phyloP scores from a whole-genome alignment of 2,888 invertebrate genomes.

The Trachelus tabidus region DNA sequence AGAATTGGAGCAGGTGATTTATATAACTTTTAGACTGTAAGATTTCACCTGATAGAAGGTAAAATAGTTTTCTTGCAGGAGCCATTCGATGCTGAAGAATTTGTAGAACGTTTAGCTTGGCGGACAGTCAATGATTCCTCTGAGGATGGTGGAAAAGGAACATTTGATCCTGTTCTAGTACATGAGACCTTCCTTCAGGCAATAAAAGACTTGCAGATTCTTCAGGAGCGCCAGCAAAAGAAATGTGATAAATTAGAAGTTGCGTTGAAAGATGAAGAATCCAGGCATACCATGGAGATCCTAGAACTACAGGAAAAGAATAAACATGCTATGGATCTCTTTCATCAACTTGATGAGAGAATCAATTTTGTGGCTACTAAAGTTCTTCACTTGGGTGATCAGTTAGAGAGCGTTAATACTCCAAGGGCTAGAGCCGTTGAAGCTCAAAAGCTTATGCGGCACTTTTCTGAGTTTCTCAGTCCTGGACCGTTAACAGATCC shows the following conservation, averaged over 20 bases:
- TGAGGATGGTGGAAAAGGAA: slow-evolving; percentile 76
- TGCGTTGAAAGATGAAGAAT: slow-evolving; percentile 87
- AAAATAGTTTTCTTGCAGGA: slow-evolving; percentile 73
- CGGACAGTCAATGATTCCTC: slow-evolving; percentile 81
- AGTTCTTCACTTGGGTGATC: slow-evolving; percentile 98
- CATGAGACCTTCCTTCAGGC: slow-evolving; percentile 94
- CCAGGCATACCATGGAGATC: slow-evolving; percentile 83
- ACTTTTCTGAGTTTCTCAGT: slow-evolving; percentile 91
- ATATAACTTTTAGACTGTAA: slow-evolving; percentile 22
- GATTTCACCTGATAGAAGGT: not conserved
- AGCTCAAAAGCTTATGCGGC: slow-evolving; percentile 90
- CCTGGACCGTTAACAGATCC: slow-evolving; percentile 87
- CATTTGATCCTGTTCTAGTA: slow-evolving; percentile 87
- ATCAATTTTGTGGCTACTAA: slow-evolving; percentile 98
- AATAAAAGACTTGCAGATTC: slow-evolving; percentile 82
- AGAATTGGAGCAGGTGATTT: slow-evolving; percentile 82
- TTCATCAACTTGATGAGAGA: slow-evolving; percentile 92
- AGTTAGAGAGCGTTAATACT: slow-evolving; percentile 95
- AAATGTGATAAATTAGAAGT: slow-evolving; percentile 88
- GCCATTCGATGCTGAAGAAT: slow-evolving; percentile 96
- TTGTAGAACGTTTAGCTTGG: slow-evolving; percentile 96
- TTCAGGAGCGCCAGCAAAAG: slow-evolving; percentile 86
- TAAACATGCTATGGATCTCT: slow-evolving; percentile 87
- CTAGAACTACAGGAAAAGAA: slow-evolving; percentile 87
- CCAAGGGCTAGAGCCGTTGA: slow-evolving; percentile 95